Evolutionary conservation across 2,797 vertebrate genomes (phyloP).

Genomic region (Neosilurus mollespiculum): DNA sequence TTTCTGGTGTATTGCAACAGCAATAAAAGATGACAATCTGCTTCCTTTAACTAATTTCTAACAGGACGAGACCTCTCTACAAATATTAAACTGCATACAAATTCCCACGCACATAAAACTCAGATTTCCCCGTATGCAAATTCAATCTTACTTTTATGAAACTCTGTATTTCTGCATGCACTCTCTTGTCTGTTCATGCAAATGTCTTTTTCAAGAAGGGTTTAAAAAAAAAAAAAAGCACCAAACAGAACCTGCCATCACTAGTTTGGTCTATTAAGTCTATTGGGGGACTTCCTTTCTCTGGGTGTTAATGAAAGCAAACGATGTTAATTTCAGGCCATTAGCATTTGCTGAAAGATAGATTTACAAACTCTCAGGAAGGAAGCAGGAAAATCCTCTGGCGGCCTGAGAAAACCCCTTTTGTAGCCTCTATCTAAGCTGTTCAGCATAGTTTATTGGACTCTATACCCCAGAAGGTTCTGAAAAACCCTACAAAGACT

Average conservation of each 20-base stretch:
- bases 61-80: neutral
- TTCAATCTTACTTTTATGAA: neutral
- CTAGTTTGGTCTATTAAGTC: neutral
- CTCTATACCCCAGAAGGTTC: neutral
- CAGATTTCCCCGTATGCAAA: neutral
- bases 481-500: neutral
- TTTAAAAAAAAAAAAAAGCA: neutral
- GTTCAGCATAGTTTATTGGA: neutral
- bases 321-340: constrained; percentile 72
- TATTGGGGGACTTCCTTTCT: constrained; percentile 26
- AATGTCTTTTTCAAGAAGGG: neutral
- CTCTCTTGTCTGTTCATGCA: neutral
- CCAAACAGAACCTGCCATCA: neutral
- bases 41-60: constrained; percentile 3
- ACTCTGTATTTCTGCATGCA: neutral
- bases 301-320: constrained; percentile 60
- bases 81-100: neutral
- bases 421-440: constrained; percentile 13
- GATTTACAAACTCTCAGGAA: constrained; percentile 80
- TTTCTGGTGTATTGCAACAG: neutral
- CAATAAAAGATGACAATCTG: neutral
- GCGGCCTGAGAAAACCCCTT: constrained; percentile 43
- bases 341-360: constrained; percentile 67
- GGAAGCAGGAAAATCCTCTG: constrained; percentile 67
- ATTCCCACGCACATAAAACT: neutral